Evolutionary conservation across 2,113 vertebrate species (phyloP).

Genomic region (Cebus imitator): DNA sequence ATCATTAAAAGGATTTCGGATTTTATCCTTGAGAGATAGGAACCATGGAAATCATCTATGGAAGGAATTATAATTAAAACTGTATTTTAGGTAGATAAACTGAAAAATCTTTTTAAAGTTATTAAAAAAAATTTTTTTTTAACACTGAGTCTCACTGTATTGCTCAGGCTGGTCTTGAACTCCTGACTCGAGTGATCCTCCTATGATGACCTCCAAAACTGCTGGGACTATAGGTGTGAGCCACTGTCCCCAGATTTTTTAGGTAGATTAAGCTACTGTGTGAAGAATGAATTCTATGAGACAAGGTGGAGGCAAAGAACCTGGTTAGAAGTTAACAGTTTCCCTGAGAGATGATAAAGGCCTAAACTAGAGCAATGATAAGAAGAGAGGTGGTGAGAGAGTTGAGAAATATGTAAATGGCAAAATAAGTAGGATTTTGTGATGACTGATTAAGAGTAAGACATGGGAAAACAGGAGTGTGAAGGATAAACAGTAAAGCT

Average conservation of each 20-base stretch:
- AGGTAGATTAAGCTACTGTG: neutral
- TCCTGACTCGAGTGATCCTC: too few relatives aligned
- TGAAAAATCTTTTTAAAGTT: too few relatives aligned
- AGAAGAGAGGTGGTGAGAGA: neutral
- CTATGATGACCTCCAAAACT: too few relatives aligned
- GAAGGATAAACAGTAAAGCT: neutral
- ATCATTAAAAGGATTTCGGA: neutral
- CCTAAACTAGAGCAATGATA: neutral
- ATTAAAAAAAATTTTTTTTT: fast-evolving
- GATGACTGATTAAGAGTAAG: neutral
- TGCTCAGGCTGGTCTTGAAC: too few relatives aligned
- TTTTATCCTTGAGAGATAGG: neutral
- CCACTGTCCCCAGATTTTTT: neutral
- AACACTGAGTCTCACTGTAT: too few relatives aligned
- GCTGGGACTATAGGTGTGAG: too few relatives aligned
- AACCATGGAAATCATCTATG: neutral
- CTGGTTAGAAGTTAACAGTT: neutral
- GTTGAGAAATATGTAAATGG: neutral
- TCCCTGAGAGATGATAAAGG: neutral
- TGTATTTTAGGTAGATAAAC: neutral
- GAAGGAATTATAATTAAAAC: neutral
- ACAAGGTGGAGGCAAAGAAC: neutral
- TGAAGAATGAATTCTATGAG: neutral
- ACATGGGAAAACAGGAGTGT: neutral
- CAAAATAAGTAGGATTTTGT: neutral